phyloP scores from a whole-genome alignment of 2,888 invertebrate species.

The Hyalella azteca region DNA sequence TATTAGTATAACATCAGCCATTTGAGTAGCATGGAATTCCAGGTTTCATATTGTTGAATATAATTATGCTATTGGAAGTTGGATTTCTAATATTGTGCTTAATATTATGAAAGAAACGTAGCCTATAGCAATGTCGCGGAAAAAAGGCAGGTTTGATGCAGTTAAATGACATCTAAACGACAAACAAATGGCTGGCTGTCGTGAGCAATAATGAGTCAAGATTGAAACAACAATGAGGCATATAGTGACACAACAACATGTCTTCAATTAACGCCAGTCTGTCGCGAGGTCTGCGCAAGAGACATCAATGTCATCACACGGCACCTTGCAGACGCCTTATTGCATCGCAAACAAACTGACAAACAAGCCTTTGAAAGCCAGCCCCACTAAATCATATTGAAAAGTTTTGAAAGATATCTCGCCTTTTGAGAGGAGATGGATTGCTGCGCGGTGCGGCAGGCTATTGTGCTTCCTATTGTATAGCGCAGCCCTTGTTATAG shows the following conservation, averaged over 20 bases:
- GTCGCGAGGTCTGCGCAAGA: background rate
- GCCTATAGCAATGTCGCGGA: too few species aligned
- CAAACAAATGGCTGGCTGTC: background rate
- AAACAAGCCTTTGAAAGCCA: slow-evolving; percentile 17
- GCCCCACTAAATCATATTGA: background rate
- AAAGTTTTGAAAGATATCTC: slow-evolving; percentile 11
- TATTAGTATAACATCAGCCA: too few species aligned
- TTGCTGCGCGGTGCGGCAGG: background rate
- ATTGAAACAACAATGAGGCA: background rate
- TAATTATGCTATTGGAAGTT: too few species aligned
- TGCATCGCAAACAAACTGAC: background rate
- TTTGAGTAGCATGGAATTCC: too few species aligned
- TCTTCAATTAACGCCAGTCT: background rate
- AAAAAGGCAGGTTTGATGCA: too few species aligned
- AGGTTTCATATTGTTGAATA: too few species aligned
- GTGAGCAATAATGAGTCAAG: too few species aligned
- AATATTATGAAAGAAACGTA: too few species aligned
- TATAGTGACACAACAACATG: background rate
- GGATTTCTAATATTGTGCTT: too few species aligned
- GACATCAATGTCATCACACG: background rate
- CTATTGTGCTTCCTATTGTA: slow-evolving; percentile 6
- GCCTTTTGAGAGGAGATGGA: slow-evolving; percentile 22
- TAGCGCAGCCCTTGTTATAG: background rate
- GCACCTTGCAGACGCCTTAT: background rate
- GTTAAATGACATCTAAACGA: background rate